A percentile compares a stretch with the other conserved stretches of the same genome.
phyloP scores from a whole-genome alignment of 2,113 vertebrate genomes.

The Petrocephalus zakoni region DNA sequence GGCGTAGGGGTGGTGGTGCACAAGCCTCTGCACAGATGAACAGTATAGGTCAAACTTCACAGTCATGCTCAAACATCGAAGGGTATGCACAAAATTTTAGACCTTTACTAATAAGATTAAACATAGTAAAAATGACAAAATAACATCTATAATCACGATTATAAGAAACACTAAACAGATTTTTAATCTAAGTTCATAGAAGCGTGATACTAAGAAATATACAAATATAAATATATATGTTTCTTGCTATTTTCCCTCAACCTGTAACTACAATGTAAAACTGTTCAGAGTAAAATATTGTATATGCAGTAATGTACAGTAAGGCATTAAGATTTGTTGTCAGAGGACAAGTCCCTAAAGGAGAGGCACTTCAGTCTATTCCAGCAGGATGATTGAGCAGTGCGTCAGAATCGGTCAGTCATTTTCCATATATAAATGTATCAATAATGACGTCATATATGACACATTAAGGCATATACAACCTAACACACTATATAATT shows the following conservation, averaged over 20 bases:
- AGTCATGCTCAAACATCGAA: slow-evolving; percentile 8
- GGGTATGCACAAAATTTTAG: slow-evolving; percentile 19
- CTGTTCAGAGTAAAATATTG: slow-evolving; percentile 65
- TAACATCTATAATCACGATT: slow-evolving; percentile 63
- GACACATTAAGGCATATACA: slow-evolving; percentile 7
- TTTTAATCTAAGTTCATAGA: slow-evolving; percentile 63
- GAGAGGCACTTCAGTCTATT: slow-evolving; percentile 64
- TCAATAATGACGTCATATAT: background rate
- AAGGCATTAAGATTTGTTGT: slow-evolving; percentile 70
- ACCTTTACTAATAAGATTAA: slow-evolving; percentile 14
- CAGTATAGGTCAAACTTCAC: slow-evolving; percentile 13
- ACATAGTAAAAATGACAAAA: slow-evolving; percentile 71
- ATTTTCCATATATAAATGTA: slow-evolving; percentile 50
- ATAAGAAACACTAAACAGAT: slow-evolving; percentile 59
- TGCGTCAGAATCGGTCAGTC: slow-evolving; percentile 49
- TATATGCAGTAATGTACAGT: slow-evolving; percentile 66
- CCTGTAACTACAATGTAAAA: slow-evolving; percentile 66
- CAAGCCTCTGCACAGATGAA: background rate
- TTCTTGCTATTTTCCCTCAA: slow-evolving; percentile 69
- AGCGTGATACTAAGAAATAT: slow-evolving; percentile 75
- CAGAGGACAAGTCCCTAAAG: slow-evolving; percentile 64
- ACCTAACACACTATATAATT: background rate
- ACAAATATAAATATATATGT: slow-evolving; percentile 79
- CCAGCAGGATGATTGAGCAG: slow-evolving; percentile 36
- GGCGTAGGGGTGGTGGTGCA: background rate